These are phyloP conservation scores for Elymnias hypermnestra DNA, from an alignment of 1,140 invertebrate species.

Conservation along the genomic window DNA sequence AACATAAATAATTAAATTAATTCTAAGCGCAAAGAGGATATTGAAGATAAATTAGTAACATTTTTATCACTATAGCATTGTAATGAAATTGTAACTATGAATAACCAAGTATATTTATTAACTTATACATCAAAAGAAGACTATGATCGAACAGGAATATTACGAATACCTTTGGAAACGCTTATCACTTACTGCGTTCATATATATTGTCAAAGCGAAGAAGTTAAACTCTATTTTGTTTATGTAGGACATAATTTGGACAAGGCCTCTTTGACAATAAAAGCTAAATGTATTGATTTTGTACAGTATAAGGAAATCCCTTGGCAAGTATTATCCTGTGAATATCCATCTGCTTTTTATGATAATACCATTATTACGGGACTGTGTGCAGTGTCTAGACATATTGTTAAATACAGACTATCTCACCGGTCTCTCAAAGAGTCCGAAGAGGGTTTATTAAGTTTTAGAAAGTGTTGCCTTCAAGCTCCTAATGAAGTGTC, in stretches of 20 bases:
- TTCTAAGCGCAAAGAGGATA: too few species aligned
- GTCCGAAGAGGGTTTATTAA: constrained; percentile 78
- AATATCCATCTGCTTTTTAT: constrained; percentile 78
- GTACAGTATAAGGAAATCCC: constrained; percentile 30
- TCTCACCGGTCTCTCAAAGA: constrained; percentile 27
- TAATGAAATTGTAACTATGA: too few species aligned
- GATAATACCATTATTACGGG: constrained; percentile 81
- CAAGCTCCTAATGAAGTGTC: constrained; percentile 90
- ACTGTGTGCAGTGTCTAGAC: constrained; percentile 81
- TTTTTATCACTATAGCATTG: too few species aligned
- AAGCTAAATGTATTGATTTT: constrained; percentile 25
- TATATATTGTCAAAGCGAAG: constrained; percentile 49
- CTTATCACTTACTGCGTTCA: constrained; percentile 61
- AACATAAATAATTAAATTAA: too few species aligned
- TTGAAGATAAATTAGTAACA: too few species aligned
- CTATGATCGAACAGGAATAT: constrained; percentile 16
- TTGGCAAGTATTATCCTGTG: constrained; percentile 71
- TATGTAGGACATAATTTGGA: constrained; percentile 10
- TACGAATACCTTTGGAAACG: constrained; percentile 55
- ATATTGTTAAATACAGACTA: constrained; percentile 77
- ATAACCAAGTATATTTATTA: constrained; percentile 33
- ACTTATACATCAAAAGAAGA: constrained; percentile 24
- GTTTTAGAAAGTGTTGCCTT: constrained; percentile 87
- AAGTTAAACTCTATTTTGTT: constrained; percentile 43
- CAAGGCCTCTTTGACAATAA: constrained; percentile 21